Conservation (phyloP, 1,140 invertebrate species). For the Chrysomallon squamiferum region DNA sequence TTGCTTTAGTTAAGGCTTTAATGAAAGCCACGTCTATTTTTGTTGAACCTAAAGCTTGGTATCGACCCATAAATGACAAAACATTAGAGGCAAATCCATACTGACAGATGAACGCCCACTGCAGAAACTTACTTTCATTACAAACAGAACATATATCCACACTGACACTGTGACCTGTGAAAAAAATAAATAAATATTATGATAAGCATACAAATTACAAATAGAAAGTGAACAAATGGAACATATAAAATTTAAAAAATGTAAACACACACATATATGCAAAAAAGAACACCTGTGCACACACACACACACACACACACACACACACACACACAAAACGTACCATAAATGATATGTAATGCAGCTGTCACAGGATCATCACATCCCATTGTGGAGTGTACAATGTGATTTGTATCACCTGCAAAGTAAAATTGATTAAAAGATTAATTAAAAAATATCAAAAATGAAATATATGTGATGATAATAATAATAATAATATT, state of each 20-base stretch:
- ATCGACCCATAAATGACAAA: constrained; percentile 42
- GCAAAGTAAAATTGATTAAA: constrained; percentile 4
- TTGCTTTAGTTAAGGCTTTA: constrained; percentile 56
- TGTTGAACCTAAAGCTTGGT: constrained; percentile 42
- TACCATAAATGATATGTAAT: constrained; percentile 53
- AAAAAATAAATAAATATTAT: background rate
- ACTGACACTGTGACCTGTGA: constrained; percentile 37
- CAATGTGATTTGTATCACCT: constrained; percentile 57
- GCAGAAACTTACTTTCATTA: constrained; percentile 43
- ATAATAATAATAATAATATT: background rate
- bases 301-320: no score
- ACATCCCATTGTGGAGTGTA: constrained; percentile 49
- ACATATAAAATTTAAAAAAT: no score
- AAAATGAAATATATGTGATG: background rate
- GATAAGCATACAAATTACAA: background rate
- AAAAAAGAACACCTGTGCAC: no score
- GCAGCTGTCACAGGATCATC: constrained; percentile 44
- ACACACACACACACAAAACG: constrained; percentile 3
- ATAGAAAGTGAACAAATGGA: background rate
- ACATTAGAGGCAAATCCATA: constrained; percentile 60
- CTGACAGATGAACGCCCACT: constrained; percentile 56
- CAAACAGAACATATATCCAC: constrained; percentile 54
- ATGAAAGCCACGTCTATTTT: constrained; percentile 53
- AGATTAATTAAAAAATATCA: background rate
- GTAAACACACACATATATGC: no score